Base-by-base conservation (phyloP, 2,797 vertebrate genomes). In the Pteropus rufus region DNA sequence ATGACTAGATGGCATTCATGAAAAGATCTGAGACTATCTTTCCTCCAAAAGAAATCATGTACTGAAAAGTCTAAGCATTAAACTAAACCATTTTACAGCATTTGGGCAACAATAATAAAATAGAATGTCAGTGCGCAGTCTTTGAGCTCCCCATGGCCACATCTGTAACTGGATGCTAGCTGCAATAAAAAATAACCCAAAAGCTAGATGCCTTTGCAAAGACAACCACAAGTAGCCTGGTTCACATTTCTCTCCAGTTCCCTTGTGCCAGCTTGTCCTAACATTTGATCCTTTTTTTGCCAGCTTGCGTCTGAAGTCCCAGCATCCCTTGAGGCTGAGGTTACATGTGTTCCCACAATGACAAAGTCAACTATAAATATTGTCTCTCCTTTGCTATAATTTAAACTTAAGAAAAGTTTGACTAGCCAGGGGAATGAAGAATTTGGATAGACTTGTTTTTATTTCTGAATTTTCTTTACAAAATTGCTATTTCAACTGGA, bases 131-230 rank as follows among this genome's bases (percentile, higher is more conserved):
- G 39, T 18, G 7, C 7, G 77, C 36, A 9, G 62, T 21, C 4
- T 39, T 90, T 44, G 44, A 18, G 2, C 12, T 72, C 31, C 56
- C 21, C 29, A 6, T 19, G 52, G 41, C n/a, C 89, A 67, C 3
- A 0, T 93, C 56, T 44, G 4, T 79, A 88, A 93, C 36, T 73
- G 39, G 70, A 77, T 93, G 6, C 49, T 69, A 46, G n/a, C 15
- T 87, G 44, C 31, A 79, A 19, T 79, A 90, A 91, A 95, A 93
- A 93, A 65, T 1, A 15, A 75, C 76, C 46, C 31, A 73, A 73
- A 96, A 46, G 34, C n/a, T 81, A 95, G 76, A 58, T 77, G 56
- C 82, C 31, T 82, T 96, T 96, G 75, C 75, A 93, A 73, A 72
- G 54, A 73, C 31, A 90, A 87, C 49, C 81, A 44, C 69, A 90